A percentile compares a stretch with the other conserved stretches of the same genome.
These are phyloP conservation scores for Aphidius gifuensis DNA, from an alignment of 1,140 invertebrate species.

Conservation along the genomic window DNA sequence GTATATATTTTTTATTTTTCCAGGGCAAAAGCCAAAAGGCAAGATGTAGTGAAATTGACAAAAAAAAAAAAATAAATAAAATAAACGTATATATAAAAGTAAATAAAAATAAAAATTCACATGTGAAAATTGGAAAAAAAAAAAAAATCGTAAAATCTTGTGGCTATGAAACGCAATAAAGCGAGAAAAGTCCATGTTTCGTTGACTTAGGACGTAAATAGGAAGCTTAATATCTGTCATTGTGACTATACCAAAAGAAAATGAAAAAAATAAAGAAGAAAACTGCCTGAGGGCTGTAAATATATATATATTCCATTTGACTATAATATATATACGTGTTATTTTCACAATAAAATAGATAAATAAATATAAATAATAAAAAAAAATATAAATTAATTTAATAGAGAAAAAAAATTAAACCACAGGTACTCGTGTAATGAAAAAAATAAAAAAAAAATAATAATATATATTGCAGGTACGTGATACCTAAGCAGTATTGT, in stretches of 20 bases:
- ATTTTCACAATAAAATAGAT: no score
- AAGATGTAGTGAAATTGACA: no score
- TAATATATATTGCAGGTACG: no score
- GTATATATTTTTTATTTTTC: constrained; percentile 2
- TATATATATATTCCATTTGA: no score
- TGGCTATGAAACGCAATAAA: constrained; percentile 26
- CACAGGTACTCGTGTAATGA: no score
- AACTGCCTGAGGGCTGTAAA: constrained; percentile 6
- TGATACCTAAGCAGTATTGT: no score
- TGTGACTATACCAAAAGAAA: constrained; percentile 26
- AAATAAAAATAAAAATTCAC: constrained; percentile 3
- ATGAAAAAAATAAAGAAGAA: not conserved
- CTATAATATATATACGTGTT: no score
- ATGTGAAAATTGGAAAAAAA: constrained; percentile 13
- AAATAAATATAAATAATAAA: no score
- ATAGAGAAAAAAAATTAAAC: no score
- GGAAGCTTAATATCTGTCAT: constrained; percentile 36
- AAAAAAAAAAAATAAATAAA: not conserved
- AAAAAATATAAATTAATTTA: no score
- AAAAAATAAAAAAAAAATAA: no score
- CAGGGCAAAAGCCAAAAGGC: constrained; percentile 14
- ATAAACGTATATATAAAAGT: constrained; percentile 3
- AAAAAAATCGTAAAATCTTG: not conserved
- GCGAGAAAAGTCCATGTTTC: constrained; percentile 27
- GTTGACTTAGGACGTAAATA: constrained; percentile 35